phyloP scores from a whole-genome alignment of 2,797 vertebrate genomes.

The Taenioides sp. region DNA sequence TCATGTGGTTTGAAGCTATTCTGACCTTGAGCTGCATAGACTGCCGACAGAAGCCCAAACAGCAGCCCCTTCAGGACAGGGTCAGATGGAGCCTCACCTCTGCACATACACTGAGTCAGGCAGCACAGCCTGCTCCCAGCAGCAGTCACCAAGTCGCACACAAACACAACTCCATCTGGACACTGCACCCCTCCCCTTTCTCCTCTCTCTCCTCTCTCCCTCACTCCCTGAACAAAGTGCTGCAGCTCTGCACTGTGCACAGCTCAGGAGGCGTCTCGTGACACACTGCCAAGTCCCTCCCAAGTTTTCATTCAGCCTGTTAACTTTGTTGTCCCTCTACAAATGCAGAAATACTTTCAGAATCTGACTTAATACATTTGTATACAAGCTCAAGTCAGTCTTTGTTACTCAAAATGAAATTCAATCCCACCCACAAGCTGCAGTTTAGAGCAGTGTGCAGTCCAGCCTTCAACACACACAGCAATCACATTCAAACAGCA shows the following conservation, averaged over 20 bases:
- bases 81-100: constrained; percentile 32
- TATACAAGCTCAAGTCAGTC: constrained; percentile 40
- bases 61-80: constrained; percentile 30
- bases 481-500: constrained; percentile 63
- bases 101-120: constrained; percentile 16
- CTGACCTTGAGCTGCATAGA: constrained; percentile 69
- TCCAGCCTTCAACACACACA: constrained; percentile 58
- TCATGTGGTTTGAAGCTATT: constrained; percentile 37
- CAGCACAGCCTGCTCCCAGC: constrained; percentile 40
- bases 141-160: constrained; percentile 63
- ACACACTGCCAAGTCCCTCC: constrained; percentile 72
- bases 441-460: constrained; percentile 56
- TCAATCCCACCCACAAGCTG: constrained; percentile 49
- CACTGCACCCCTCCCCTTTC: constrained; percentile 52
- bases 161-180: constrained; percentile 70
- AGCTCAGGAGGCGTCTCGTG: constrained; percentile 59
- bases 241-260: constrained; percentile 75
- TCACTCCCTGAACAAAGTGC: constrained; percentile 60
- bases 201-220: constrained; percentile 25
- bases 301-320: constrained; percentile 50
- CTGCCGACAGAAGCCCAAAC: constrained; percentile 34
- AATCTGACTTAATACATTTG: background rate
- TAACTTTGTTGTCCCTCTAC: constrained; percentile 37
- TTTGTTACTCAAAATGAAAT: constrained; percentile 53
- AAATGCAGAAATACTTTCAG: constrained; percentile 24